Conservation (phyloP, 2,888 invertebrate species). For the Cryptosula pallasiana region DNA sequence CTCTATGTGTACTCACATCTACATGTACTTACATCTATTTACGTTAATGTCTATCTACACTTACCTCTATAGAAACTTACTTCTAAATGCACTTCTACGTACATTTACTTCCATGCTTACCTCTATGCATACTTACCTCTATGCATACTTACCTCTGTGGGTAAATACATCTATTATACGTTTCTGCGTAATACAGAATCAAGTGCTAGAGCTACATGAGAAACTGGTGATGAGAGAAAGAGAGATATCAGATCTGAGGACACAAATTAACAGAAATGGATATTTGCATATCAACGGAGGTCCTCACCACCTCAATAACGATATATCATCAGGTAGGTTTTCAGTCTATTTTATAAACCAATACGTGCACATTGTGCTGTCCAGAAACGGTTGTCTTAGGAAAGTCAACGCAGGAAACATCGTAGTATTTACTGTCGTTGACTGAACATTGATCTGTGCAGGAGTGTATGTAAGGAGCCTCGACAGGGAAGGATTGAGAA, state of each 20-base stretch:
- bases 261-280: slow-evolving; percentile 12
- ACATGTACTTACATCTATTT: no score
- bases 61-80: no score
- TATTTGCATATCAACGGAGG: slow-evolving; percentile 8
- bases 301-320: background rate
- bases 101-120: no score
- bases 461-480: background rate
- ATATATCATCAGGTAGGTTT: background rate
- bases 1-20: no score
- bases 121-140: no score
- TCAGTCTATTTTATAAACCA: background rate
- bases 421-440: background rate
- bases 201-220: slow-evolving; percentile 3
- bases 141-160: no score
- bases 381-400: no score
- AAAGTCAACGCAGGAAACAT: no score
- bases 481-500: slow-evolving; percentile 1
- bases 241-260: slow-evolving; percentile 2
- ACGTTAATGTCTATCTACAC: no score
- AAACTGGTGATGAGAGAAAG: background rate
- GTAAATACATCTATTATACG: no score
- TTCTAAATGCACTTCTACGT: no score
- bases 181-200: background rate
- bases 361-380: no score
- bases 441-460: background rate